These are phyloP conservation scores for Adelphocoris suturalis DNA, from an alignment of 2,888 invertebrate genomes.

Conservation along the genomic window DNA sequence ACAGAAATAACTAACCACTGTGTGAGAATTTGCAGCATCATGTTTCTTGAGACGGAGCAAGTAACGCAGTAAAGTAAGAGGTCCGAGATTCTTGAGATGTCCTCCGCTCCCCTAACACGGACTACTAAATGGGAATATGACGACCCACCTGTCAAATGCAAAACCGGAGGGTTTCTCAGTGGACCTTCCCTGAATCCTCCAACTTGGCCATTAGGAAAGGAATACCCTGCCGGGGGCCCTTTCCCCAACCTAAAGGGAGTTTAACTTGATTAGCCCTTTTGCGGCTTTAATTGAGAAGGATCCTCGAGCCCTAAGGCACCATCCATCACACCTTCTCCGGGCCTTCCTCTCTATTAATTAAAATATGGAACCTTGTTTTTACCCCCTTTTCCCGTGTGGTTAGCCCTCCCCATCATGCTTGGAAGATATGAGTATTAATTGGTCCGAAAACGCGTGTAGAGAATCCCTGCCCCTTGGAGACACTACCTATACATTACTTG, in stretches of 20 bases:
- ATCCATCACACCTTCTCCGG: conserved; percentile 65
- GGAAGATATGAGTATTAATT: conserved; percentile 50
- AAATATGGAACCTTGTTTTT: conserved; percentile 46
- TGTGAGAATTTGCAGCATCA: no score
- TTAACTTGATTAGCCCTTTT: conserved; percentile 66
- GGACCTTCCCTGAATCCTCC: conserved; percentile 34
- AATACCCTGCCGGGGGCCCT: conserved; percentile 14
- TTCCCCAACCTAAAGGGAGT: conserved; percentile 44
- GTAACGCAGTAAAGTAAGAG: no score
- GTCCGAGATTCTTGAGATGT: neutral
- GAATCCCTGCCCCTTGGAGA: neutral
- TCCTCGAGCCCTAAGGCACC: conserved; percentile 65
- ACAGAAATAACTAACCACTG: no score
- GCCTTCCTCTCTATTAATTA: conserved; percentile 54
- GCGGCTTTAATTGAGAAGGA: conserved; percentile 65
- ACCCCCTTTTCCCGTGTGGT: conserved; percentile 39
- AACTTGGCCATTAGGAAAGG: conserved; percentile 64
- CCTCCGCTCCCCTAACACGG: neutral
- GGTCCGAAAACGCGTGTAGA: conserved; percentile 36
- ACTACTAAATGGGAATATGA: neutral
- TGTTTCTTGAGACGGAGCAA: no score
- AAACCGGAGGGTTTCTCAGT: neutral
- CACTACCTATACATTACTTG: neutral
- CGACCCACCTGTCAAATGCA: conserved; percentile 40
- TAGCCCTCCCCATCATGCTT: conserved; percentile 31